Percentiles rank a stretch among this genome's conserved stretches.
phyloP scores from a whole-genome alignment of 2,888 invertebrate species.

The Chaetogeoica ovagalla region DNA sequence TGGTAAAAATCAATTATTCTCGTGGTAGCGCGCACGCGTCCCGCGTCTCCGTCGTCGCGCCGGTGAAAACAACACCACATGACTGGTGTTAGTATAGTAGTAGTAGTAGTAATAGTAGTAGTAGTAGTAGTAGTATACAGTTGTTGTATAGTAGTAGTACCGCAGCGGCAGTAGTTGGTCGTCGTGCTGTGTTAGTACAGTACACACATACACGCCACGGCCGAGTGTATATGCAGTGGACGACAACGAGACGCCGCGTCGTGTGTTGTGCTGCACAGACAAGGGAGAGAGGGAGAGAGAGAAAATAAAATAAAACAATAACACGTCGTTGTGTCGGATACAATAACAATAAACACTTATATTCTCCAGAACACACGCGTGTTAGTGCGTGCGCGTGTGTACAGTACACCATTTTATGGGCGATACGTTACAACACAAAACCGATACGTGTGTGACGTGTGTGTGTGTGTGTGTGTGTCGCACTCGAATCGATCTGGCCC shows the following conservation, averaged over 20 bases:
- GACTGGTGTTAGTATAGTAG: not conserved
- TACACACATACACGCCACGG: too few relatives aligned
- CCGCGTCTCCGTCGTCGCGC: constrained; percentile 20
- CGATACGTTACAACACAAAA: too few relatives aligned
- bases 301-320: constrained; percentile 43
- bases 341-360: constrained; percentile 13
- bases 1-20: constrained; percentile 53
- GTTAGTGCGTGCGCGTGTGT: too few relatives aligned
- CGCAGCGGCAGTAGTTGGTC: too few relatives aligned
- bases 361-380: not conserved
- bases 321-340: constrained; percentile 25
- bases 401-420: not conserved
- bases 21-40: constrained; percentile 50
- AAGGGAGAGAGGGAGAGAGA: not conserved
- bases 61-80: constrained; percentile 33
- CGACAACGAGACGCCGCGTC: not conserved
- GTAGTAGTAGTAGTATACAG: not conserved
- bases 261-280: too few relatives aligned
- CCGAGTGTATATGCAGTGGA: not conserved
- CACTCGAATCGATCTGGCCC: too few relatives aligned
- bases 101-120: not conserved
- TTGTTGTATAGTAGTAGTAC: too few relatives aligned
- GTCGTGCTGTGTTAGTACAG: too few relatives aligned
- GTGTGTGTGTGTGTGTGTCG: too few relatives aligned
- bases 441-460: too few relatives aligned